Evolutionary conservation across 2,113 vertebrate species (phyloP).

Genomic region (Corynorhinus townsendii): DNA sequence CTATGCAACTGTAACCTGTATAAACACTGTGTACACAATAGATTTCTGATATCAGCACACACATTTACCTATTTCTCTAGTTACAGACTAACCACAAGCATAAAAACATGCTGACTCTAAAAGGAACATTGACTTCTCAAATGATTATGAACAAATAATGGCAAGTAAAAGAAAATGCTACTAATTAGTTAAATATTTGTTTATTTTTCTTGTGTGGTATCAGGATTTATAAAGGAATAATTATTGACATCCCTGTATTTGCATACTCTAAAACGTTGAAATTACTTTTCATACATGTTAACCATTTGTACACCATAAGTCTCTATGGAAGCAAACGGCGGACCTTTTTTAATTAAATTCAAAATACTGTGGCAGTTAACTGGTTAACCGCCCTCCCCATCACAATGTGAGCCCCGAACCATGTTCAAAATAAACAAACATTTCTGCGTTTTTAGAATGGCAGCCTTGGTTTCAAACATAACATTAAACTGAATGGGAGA

Average conservation of each 20-base stretch:
- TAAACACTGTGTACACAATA: not conserved
- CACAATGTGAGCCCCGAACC: not conserved
- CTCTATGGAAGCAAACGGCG: too few species aligned
- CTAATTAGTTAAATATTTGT: not conserved
- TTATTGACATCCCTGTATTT: not conserved
- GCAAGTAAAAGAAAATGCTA: not conserved
- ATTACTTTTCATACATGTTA: not conserved
- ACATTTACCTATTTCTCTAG: not conserved
- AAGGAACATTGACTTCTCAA: not conserved
- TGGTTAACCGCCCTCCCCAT: not conserved
- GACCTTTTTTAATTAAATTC: too few species aligned
- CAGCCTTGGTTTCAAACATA: not conserved
- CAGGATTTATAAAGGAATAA: not conserved
- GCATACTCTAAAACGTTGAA: not conserved
- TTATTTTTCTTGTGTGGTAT: not conserved
- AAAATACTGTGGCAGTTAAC: too few species aligned
- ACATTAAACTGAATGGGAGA: not conserved
- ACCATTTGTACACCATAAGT: too few species aligned
- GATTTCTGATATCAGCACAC: not conserved
- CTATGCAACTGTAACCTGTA: not conserved
- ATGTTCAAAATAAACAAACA: constrained; percentile 10
- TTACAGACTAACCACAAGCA: not conserved
- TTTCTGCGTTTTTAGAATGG: not conserved
- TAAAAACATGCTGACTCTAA: not conserved
- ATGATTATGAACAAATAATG: not conserved